phyloP scores from a whole-genome alignment of 2,888 invertebrate species.

The Gastracanthus pulcherrimus region DNA sequence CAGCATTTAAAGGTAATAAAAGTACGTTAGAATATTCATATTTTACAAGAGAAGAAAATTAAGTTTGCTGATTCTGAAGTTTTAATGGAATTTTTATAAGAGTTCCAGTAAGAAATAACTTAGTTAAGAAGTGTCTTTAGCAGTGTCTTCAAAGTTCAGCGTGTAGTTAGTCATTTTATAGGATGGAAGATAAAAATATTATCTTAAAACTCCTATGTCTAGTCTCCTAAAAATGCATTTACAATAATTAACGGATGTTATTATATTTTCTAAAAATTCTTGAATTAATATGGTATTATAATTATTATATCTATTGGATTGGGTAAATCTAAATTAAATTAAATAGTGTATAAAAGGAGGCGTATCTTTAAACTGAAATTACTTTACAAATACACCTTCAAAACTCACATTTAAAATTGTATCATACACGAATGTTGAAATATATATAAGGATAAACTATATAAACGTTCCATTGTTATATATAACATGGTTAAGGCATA shows the following conservation, averaged over 20 bases:
- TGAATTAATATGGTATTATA: no score
- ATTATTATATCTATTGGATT: no score
- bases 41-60: neutral
- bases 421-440: no score
- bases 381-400: no score
- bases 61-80: neutral
- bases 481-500: no score
- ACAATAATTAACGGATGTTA: neutral
- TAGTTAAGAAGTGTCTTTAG: neutral
- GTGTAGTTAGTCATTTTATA: neutral
- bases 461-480: no score
- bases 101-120: neutral
- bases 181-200: neutral
- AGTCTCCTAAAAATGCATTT: neutral
- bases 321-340: no score
- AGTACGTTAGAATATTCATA: neutral
- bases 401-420: no score
- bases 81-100: neutral
- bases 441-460: no score
- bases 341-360: no score
- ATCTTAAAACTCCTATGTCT: no score
- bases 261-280: neutral
- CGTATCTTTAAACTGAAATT: no score
- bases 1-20: neutral
- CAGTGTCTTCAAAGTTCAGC: neutral